Conservation (phyloP, 1,140 invertebrate genomes). For the Anthonomus grandis region DNA sequence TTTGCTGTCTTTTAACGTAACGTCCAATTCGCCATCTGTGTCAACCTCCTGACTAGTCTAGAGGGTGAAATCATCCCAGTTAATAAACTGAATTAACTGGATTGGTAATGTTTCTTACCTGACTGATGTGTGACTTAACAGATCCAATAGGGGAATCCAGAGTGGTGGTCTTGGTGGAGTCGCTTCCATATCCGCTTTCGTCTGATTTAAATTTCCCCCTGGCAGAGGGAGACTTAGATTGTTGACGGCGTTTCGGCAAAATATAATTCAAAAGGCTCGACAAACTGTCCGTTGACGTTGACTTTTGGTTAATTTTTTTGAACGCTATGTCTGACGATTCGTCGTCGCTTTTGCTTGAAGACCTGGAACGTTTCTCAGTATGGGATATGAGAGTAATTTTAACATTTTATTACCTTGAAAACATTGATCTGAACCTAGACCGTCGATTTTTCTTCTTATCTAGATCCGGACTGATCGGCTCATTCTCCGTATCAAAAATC, state of each 20-base stretch:
- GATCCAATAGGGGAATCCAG: slow-evolving; percentile 53
- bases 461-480: background rate
- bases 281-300: slow-evolving; percentile 34
- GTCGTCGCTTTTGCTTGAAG: slow-evolving; percentile 41
- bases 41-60: slow-evolving; percentile 20
- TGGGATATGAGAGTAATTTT: too few species aligned
- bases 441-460: slow-evolving; percentile 30
- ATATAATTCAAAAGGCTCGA: slow-evolving; percentile 36
- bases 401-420: too few species aligned
- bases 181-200: slow-evolving; percentile 65
- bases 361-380: too few species aligned
- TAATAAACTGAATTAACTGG: background rate
- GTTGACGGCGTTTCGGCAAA: slow-evolving; percentile 26
- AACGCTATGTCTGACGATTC: slow-evolving; percentile 23
- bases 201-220: slow-evolving; percentile 46
- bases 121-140: slow-evolving; percentile 29
- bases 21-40: slow-evolving; percentile 12
- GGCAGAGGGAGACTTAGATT: slow-evolving; percentile 27
- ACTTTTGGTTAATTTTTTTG: slow-evolving; percentile 25
- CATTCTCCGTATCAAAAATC: slow-evolving; percentile 23
- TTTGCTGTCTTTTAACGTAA: slow-evolving; percentile 1
- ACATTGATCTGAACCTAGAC: slow-evolving; percentile 32
- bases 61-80: background rate
- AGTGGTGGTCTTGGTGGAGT: slow-evolving; percentile 57
- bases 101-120: slow-evolving; percentile 7